A percentile compares a stretch with the other conserved stretches of the same genome.
Evolutionary conservation across 1,140 invertebrate species (phyloP).

Genomic region (Linepithema humile): DNA sequence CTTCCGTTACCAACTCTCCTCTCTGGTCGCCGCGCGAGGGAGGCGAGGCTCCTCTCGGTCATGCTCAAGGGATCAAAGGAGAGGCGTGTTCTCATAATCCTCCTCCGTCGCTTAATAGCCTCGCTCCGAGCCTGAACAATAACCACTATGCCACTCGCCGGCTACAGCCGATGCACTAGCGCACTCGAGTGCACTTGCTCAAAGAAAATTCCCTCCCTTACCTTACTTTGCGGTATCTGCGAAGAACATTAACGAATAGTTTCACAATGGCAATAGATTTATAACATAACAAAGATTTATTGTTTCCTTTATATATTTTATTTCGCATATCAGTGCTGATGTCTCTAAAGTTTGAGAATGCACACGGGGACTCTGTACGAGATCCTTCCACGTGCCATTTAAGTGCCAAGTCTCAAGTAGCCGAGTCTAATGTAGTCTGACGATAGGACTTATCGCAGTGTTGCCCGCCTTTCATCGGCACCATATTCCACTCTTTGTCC

Average conservation of each 20-base stretch:
- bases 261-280: conserved; percentile 3
- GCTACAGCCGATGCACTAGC: conserved; percentile 34
- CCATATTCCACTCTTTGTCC: background rate
- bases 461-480: conserved; percentile 7
- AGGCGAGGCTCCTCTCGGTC: conserved; percentile 58
- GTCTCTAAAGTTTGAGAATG: background rate
- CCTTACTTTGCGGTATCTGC: conserved; percentile 1
- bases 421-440: background rate
- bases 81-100: conserved; percentile 61
- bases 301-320: background rate
- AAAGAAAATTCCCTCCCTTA: conserved; percentile 35
- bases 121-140: conserved; percentile 63
- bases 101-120: conserved; percentile 63
- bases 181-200: conserved; percentile 41
- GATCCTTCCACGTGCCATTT: background rate
- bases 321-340: background rate
- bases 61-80: conserved; percentile 68
- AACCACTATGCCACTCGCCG: conserved; percentile 47
- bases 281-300: background rate
- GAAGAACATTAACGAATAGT: conserved; percentile 7
- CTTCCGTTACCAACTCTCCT: conserved; percentile 62
- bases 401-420: background rate
- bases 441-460: conserved; percentile 24
- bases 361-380: background rate
- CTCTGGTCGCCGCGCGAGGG: conserved; percentile 18